Conservation (phyloP, 2,797 vertebrate genomes). For the Neosilurus hyrtlii region DNA sequence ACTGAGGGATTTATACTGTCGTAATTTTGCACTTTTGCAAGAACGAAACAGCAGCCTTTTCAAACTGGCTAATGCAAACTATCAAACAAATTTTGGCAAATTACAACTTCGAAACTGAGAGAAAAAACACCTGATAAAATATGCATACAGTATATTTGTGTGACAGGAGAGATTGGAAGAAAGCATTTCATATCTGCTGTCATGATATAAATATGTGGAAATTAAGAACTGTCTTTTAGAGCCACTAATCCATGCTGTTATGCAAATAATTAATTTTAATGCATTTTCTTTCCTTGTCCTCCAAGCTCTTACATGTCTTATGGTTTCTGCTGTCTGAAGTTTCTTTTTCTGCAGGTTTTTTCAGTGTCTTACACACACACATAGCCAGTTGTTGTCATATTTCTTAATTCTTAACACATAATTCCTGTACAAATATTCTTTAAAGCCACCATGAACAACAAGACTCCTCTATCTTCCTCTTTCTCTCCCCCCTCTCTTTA, state of each 20-base stretch:
- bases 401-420: neutral
- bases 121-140: too few relatives aligned
- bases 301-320: neutral
- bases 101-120: too few relatives aligned
- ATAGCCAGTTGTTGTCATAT: neutral
- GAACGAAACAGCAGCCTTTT: too few relatives aligned
- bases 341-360: neutral
- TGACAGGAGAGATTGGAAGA: neutral
- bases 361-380: too few relatives aligned
- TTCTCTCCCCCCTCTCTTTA: neutral
- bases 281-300: neutral
- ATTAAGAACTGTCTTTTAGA: neutral
- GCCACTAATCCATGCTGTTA: neutral
- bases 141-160: too few relatives aligned
- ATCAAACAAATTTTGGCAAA: too few relatives aligned
- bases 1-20: too few relatives aligned
- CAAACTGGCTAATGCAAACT: too few relatives aligned
- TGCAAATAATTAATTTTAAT: constrained; percentile 8
- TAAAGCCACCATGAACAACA: neutral
- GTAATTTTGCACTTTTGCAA: too few relatives aligned
- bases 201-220: constrained; percentile 18
- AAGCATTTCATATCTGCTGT: constrained; percentile 20
- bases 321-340: neutral
- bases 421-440: neutral
- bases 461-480: neutral